Evolutionary conservation across 2,888 invertebrate species (phyloP).

Genomic region (Cephus runcator): DNA sequence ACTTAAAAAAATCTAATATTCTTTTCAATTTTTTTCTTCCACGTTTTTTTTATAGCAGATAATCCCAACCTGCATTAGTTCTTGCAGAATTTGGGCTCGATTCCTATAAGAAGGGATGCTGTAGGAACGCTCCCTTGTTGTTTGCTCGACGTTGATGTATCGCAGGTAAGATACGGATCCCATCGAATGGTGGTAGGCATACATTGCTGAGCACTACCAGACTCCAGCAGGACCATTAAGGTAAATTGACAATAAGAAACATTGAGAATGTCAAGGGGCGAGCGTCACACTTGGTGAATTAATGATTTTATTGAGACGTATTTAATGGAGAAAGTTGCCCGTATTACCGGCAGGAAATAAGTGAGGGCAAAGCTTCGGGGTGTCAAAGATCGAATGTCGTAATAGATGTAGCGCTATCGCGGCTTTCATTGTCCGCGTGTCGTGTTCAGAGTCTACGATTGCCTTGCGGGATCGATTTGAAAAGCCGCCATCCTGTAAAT

Average conservation of each 20-base stretch:
- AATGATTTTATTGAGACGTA: conserved; percentile 23
- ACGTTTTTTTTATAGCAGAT: no score
- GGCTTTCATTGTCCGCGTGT: no score
- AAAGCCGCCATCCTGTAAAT: no score
- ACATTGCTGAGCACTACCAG: conserved; percentile 7
- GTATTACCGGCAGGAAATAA: conserved; percentile 20
- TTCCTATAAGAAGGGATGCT: conserved; percentile 5
- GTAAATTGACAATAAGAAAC: conserved; percentile 22
- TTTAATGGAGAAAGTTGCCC: conserved; percentile 19
- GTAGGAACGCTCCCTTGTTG: conserved; percentile 8
- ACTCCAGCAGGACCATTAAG: conserved; percentile 17
- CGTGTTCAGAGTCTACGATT: no score
- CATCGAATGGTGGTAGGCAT: conserved; percentile 1
- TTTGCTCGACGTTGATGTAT: conserved; percentile 19
- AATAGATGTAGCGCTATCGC: no score
- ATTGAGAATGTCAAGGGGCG: conserved; percentile 13
- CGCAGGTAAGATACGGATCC: conserved; percentile 22
- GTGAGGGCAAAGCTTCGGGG: neutral
- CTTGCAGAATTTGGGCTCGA: conserved; percentile 17
- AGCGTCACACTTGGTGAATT: conserved; percentile 14
- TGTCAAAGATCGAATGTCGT: neutral
- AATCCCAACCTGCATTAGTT: conserved; percentile 9
- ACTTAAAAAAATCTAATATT: no score
- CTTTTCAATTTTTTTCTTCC: no score
- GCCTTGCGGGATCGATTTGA: no score